These are phyloP conservation scores for Endomychus coccineus DNA, from an alignment of 2,888 invertebrate species.

Conservation along the genomic window DNA sequence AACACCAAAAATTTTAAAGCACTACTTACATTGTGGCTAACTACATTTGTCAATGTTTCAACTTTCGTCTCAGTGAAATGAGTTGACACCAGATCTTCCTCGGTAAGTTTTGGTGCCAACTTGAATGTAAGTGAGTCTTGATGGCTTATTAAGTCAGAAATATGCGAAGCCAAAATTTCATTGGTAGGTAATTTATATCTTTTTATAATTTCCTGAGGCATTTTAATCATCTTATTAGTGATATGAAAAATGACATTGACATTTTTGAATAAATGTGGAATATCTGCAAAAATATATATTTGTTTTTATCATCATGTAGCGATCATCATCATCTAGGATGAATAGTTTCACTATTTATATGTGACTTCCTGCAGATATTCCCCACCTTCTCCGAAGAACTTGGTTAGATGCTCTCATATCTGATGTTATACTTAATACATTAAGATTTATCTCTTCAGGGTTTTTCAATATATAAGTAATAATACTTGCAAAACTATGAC, in stretches of 20 bases:
- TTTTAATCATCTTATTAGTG: slow-evolving; percentile 18
- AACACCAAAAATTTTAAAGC: slow-evolving; percentile 16
- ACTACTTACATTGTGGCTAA: slow-evolving; percentile 19
- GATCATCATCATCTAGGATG: slow-evolving; percentile 22
- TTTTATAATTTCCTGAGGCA: slow-evolving; percentile 14
- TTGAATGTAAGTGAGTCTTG: slow-evolving; percentile 15
- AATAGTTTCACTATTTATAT: slow-evolving; percentile 7
- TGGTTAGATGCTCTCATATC: slow-evolving; percentile 28
- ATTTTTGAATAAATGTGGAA: slow-evolving; percentile 23
- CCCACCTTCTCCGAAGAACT: slow-evolving; percentile 23
- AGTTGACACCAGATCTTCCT: slow-evolving; percentile 19
- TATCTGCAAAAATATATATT: slow-evolving; percentile 22
- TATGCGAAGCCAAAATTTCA: slow-evolving; percentile 17
- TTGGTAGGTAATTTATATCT: slow-evolving; percentile 21
- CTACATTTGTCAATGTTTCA: slow-evolving; percentile 20
- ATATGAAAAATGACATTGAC: slow-evolving; percentile 20
- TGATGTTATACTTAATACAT: slow-evolving; percentile 22
- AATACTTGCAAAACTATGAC: slow-evolving; percentile 19
- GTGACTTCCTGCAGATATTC: slow-evolving; percentile 16
- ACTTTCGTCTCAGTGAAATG: slow-evolving; percentile 25
- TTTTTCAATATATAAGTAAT: slow-evolving; percentile 19
- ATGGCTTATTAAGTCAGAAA: slow-evolving; percentile 16
- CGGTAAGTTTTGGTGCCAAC: slow-evolving; percentile 21
- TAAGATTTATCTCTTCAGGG: slow-evolving; percentile 17
- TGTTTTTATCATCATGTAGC: slow-evolving; percentile 13